Base-by-base conservation (phyloP, 2,797 vertebrate genomes). In the Channallabes apus region DNA sequence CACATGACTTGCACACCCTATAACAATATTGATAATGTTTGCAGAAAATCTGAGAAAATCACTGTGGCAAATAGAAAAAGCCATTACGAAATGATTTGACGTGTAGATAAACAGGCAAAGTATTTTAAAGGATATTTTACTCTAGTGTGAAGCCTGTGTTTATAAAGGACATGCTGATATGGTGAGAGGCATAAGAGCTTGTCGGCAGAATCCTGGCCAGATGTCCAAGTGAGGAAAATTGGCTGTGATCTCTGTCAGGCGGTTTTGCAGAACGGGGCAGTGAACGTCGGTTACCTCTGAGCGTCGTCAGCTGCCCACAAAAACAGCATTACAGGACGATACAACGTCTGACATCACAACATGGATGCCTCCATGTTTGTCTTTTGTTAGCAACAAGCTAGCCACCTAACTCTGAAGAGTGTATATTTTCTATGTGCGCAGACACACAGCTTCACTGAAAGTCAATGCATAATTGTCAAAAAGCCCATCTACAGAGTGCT, bases 1-100 rank as follows among this genome's bases (percentile, higher is more conserved):
- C 18, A 24, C 27, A 29, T 8, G 46, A 35, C 41, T 64, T 27
- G 29, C 22, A 46, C 51, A 51, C 24, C 32, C 17, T 62, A 38
- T 41, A 38, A 77, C 20, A 27, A 20, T 29, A 82, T 78, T 82
- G 64, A 51, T 64, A 82, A 77, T 38, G 18, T 54, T 2, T 61
- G 4, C 7, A 72, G 46, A 75, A 29, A 56, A 7, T 15, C 22
- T 76, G 20, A 69, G 6, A 41, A 46, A 27, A 72, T 46, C 38
- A 72, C 22, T 12, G 9, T 72, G 22, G 12, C 38, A 85, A 9
- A 6, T 65, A 38, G 62, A 84, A 20, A 51, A 12, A 73, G 38
- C 14, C 24, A 65, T 2, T 9, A 76, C 17, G 17, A 27, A 54
- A 29, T 27, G 6, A 27, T 41, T 54, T 15, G 12, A 14, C 0